Evolutionary conservation across 2,113 vertebrate genomes (phyloP).

Genomic region (Odontophorus gujanensis): DNA sequence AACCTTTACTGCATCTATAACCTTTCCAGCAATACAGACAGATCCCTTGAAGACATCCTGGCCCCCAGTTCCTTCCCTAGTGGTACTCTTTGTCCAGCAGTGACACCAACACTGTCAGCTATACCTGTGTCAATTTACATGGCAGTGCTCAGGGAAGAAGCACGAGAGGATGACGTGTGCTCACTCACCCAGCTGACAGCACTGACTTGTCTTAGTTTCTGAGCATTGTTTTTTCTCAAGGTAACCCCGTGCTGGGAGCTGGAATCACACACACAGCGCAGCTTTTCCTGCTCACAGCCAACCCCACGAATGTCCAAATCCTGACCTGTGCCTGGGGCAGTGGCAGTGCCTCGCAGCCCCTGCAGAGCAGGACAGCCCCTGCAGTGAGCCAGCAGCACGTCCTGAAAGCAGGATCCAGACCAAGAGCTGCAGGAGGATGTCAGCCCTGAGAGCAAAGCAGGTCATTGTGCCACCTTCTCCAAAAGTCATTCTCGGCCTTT

Average conservation of each 20-base stretch:
- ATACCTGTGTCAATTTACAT: rapidly evolving
- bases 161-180: background rate
- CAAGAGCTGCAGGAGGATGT: background rate
- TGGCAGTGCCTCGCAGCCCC: background rate
- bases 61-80: background rate
- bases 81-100: rapidly evolving
- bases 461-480: slow-evolving; percentile 40
- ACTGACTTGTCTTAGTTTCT: background rate
- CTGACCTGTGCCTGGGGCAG: background rate
- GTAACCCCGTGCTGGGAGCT: background rate
- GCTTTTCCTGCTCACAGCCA: background rate
- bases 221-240: background rate
- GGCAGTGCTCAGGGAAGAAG: background rate
- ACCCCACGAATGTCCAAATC: background rate
- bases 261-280: background rate
- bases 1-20: rapidly evolving
- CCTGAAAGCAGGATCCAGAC: background rate
- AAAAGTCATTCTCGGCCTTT: slow-evolving; percentile 50
- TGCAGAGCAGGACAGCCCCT: background rate
- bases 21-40: background rate
- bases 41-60: background rate
- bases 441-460: background rate
- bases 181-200: rapidly evolving
- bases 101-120: background rate
- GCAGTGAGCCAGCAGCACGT: background rate